Evolutionary conservation across 2,888 invertebrate genomes (phyloP), one percentile per base, ranked within the genome.

Genomic region (Nysson spinosus): DNA sequence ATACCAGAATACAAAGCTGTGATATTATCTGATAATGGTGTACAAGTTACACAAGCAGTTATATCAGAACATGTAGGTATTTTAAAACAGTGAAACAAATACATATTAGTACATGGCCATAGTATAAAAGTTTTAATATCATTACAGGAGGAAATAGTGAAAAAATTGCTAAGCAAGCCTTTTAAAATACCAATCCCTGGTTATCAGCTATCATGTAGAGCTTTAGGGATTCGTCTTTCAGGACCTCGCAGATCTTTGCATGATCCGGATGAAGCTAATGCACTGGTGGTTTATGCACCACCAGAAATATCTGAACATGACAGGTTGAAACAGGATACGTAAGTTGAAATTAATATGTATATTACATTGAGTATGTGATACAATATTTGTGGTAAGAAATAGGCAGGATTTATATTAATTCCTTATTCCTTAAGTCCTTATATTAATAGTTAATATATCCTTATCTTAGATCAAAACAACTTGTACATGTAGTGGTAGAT

Each of bases 401-500:
- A n/a, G n/a, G n/a, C n/a, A n/a, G n/a, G n/a, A n/a, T n/a, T n/a
- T n/a, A n/a, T n/a, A n/a, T n/a, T 40, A 22, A 39, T 49, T 26
- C 6, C 34, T 55, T 43, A 14, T n/a, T 42, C 26, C n/a, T 52
- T 17, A 12, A 19, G 7, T 39, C 6, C 42, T 51, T 1, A 17
- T 19, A 22, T 32, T 42, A 6, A 14, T 7, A 4, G 16, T 4
- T 14, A 6, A 39, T 35, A 4, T 12, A 26, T 40, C 40, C 32
- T 44, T 73, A 70, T 87, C 86, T 40, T 75, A 91, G 91, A 49
- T 89, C 90, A 19, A 90, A 91, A 52, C 88, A 89, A 50, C 90
- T 91, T 83, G 98, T 99, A 0, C 98, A 99, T 85, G 97, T 99
- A 1, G 99, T 99, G 0, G 98, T 99, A 0, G 99, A 99, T 89